Percentiles rank a stretch among this genome's conserved stretches.
phyloP scores from a whole-genome alignment of 2,888 invertebrate genomes.

The Apamea monoglypha region DNA sequence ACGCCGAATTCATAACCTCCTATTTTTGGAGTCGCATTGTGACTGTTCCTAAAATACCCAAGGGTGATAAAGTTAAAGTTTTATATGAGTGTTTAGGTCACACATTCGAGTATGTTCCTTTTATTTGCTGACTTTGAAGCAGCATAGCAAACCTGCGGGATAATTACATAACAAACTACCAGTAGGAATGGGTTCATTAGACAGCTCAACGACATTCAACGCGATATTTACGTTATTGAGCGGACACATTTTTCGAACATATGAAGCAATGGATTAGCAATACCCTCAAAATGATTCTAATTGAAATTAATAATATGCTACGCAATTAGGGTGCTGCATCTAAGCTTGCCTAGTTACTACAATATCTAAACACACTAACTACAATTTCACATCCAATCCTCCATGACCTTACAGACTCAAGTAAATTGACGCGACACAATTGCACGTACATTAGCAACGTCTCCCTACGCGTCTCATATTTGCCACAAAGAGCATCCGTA shows the following conservation, averaged over 20 bases:
- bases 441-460: slow-evolving; percentile 20
- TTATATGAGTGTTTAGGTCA: too few species aligned
- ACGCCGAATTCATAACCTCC: background rate
- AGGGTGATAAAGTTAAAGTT: too few species aligned
- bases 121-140: too few species aligned
- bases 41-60: too few species aligned
- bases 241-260: background rate
- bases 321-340: background rate
- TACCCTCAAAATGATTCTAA: background rate
- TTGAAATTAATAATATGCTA: background rate
- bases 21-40: too few species aligned
- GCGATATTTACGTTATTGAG: background rate
- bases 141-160: background rate
- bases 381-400: background rate
- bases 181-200: background rate
- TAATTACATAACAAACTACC: too few species aligned
- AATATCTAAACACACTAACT: background rate
- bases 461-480: slow-evolving; percentile 62
- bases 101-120: too few species aligned
- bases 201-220: background rate
- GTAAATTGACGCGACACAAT: slow-evolving; percentile 48
- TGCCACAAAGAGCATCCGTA: slow-evolving; percentile 74
- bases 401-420: slow-evolving; percentile 11
- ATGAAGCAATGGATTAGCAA: background rate
- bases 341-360: background rate